These are phyloP conservation scores for Molorchus minor DNA, from an alignment of 2,888 invertebrate species.

Conservation along the genomic window DNA sequence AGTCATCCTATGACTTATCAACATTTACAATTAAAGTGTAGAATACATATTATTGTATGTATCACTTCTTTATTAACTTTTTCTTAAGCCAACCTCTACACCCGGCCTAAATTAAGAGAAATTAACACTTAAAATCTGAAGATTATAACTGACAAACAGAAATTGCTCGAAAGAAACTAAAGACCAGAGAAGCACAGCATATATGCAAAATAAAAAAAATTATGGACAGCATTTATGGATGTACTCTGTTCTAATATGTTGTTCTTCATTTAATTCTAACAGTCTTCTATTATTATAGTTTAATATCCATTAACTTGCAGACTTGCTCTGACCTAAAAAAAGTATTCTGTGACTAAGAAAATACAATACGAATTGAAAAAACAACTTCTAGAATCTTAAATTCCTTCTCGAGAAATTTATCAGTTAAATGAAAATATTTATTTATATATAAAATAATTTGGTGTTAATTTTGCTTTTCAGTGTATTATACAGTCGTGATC, in stretches of 20 bases:
- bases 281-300: neutral
- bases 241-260: neutral
- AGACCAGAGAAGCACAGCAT: conserved; percentile 17
- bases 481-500: conserved; percentile 5
- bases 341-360: conserved; percentile 3
- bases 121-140: conserved; percentile 6
- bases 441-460: no score
- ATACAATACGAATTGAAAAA: neutral
- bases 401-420: conserved; percentile 25
- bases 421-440: neutral
- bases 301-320: conserved; percentile 10
- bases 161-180: conserved; percentile 23
- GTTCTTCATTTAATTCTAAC: neutral
- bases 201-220: conserved; percentile 14
- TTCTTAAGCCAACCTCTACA: conserved; percentile 26
- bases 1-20: conserved; percentile 57
- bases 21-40: conserved; percentile 47
- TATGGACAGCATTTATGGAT: neutral
- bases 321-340: conserved; percentile 19
- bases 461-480: no score
- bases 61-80: conserved; percentile 47
- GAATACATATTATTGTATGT: conserved; percentile 55
- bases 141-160: conserved; percentile 19
- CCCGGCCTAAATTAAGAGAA: conserved; percentile 20
- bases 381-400: conserved; percentile 7